These are phyloP conservation scores for Escarpia spicata DNA, from an alignment of 2,888 invertebrate genomes.

Conservation along the genomic window DNA sequence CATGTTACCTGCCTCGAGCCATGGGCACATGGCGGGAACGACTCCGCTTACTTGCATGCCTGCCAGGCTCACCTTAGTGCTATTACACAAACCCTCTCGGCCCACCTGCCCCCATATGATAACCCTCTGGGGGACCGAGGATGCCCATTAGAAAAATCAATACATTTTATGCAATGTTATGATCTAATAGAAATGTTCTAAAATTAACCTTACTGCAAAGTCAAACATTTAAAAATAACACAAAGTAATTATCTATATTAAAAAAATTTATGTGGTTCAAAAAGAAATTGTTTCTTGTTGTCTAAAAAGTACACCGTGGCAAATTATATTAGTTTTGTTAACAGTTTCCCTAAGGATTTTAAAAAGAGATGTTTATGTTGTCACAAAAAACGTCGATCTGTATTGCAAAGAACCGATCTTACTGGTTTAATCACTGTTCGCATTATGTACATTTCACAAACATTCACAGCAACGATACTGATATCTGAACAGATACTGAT, in stretches of 20 bases:
- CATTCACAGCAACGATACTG: too few species aligned
- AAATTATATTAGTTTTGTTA: neutral
- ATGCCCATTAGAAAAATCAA: too few species aligned
- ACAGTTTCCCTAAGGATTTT: neutral
- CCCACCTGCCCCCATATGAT: neutral
- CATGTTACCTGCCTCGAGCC: neutral
- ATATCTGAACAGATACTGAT: too few species aligned
- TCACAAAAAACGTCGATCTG: neutral
- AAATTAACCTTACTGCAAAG: too few species aligned
- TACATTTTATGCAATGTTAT: too few species aligned
- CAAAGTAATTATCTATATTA: too few species aligned
- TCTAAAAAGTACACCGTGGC: neutral
- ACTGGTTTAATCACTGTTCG: too few species aligned
- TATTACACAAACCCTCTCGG: neutral
- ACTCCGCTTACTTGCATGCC: neutral
- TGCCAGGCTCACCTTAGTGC: neutral
- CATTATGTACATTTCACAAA: too few species aligned
- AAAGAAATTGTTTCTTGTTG: neutral
- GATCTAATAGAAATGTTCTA: too few species aligned
- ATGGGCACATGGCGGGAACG: neutral
- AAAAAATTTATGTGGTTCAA: neutral
- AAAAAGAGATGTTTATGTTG: neutral
- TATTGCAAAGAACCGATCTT: too few species aligned
- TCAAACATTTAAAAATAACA: too few species aligned
- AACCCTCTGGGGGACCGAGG: too few species aligned